Conservation (phyloP, 2,113 vertebrate genomes). For the Marmota flaviventris region DNA sequence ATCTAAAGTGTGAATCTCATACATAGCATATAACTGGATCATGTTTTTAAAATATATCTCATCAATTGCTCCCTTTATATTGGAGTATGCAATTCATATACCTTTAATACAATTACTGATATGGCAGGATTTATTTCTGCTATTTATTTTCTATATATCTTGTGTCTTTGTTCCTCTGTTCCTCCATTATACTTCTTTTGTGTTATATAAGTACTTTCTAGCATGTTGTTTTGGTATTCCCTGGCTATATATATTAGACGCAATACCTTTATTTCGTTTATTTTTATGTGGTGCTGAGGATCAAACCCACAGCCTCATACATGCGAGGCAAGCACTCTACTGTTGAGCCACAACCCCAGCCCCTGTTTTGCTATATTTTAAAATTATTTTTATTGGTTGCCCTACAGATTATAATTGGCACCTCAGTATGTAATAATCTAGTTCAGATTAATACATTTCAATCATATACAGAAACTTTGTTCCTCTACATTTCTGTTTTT, state of each 20-base stretch:
- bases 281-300: too few relatives aligned
- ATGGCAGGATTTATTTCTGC: background rate
- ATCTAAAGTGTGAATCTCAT: background rate
- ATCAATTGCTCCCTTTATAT: conserved; percentile 18
- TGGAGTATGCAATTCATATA: background rate
- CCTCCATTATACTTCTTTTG: conserved; percentile 15
- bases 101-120: conserved; percentile 35
- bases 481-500: background rate
- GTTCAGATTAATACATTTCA: conserved; percentile 53
- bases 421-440: conserved; percentile 6
- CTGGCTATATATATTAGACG: background rate
- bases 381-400: background rate
- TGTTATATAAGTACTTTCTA: conserved; percentile 21
- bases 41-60: background rate
- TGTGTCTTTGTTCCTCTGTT: background rate
- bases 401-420: background rate
- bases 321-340: too few relatives aligned
- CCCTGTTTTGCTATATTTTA: background rate
- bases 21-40: background rate
- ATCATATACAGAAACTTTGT: background rate
- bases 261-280: too few relatives aligned
- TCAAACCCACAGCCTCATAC: too few relatives aligned
- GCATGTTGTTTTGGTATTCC: background rate
- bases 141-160: background rate
- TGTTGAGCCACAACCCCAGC: too few relatives aligned